These are phyloP conservation scores for Globodera ellingtonae DNA, from an alignment of 1,140 invertebrate species.

Conservation along the genomic window DNA sequence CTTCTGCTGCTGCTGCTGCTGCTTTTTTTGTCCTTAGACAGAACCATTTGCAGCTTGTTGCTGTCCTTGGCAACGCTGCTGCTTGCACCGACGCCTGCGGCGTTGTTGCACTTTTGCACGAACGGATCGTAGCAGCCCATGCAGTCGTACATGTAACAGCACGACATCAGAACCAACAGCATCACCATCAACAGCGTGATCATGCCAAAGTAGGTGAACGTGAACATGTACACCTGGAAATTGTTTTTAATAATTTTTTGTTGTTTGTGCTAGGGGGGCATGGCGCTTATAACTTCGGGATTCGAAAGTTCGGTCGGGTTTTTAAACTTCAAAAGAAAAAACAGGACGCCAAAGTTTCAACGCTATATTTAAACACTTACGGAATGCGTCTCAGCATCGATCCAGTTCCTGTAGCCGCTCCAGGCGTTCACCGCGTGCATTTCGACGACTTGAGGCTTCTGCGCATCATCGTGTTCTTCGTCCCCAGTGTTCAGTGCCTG, in stretches of 20 bases:
- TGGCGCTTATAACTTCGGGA: not conserved
- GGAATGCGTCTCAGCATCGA: not conserved
- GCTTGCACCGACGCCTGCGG: not conserved
- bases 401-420: not conserved
- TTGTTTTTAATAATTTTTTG: not conserved
- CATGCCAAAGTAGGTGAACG: constrained; percentile 29
- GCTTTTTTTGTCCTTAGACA: too few species aligned
- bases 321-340: not conserved
- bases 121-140: constrained; percentile 19
- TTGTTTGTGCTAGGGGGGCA: not conserved
- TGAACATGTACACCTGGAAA: constrained; percentile 17
- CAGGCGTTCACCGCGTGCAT: not conserved
- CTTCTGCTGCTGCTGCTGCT: too few species aligned
- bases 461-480: not conserved
- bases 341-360: not conserved
- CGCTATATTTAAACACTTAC: not conserved
- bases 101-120: not conserved
- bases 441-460: not conserved
- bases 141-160: constrained; percentile 27
- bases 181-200: constrained; percentile 23
- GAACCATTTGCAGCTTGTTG: too few species aligned
- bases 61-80: not conserved
- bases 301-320: not conserved
- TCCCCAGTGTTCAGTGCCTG: too few species aligned
- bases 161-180: constrained; percentile 13